A percentile compares a stretch with the other conserved stretches of the same genome.
Evolutionary conservation across 2,797 vertebrate species (phyloP).

Genomic region (Peromyscus nudipes): DNA sequence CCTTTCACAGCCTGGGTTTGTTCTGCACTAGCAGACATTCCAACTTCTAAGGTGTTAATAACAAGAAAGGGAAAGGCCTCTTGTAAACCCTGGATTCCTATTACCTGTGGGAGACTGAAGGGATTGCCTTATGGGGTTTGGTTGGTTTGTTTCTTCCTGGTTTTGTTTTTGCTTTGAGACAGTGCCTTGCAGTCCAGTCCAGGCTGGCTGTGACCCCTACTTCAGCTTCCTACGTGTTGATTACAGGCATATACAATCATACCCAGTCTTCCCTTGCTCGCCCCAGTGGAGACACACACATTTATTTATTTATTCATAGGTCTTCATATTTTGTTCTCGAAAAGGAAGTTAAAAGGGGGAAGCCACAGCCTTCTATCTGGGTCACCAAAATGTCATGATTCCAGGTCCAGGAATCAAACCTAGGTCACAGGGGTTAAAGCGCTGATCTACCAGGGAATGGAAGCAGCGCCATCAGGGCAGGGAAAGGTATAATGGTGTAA

Average conservation of each 20-base stretch:
- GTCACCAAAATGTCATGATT: neutral
- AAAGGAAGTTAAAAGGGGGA: neutral
- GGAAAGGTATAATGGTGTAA: neutral
- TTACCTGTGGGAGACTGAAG: neutral
- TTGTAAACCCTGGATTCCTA: neutral
- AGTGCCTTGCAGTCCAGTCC: neutral
- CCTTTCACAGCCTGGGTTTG: neutral
- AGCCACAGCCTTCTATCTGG: neutral
- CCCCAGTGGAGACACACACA: neutral
- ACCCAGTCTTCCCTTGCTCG: too few species aligned
- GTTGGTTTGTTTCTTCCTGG: too few species aligned
- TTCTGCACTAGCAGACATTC: neutral
- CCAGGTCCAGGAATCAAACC: neutral
- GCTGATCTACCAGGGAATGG: neutral
- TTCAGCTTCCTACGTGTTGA: neutral
- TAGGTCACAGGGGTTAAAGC: neutral
- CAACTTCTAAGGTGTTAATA: neutral
- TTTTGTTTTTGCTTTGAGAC: neutral
- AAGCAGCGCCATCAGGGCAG: too few species aligned
- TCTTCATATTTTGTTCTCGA: neutral
- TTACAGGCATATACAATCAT: neutral
- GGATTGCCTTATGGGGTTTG: neutral
- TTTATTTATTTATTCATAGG: neutral
- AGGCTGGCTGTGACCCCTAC: neutral
- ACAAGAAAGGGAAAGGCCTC: neutral